Base-by-base conservation (phyloP, 2,888 invertebrate species). In the Antitype chi region DNA sequence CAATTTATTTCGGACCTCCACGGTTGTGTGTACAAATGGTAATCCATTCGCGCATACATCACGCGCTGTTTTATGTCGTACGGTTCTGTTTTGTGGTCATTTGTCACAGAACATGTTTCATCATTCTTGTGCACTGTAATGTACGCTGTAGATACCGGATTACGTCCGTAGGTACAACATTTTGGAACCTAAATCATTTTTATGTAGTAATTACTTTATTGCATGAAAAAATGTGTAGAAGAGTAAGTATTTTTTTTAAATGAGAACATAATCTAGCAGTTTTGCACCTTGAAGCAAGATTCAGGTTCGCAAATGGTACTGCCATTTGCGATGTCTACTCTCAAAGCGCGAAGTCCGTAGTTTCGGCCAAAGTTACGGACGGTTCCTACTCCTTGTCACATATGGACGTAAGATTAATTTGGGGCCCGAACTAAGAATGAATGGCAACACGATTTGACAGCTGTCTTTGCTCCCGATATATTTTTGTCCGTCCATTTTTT, bases 11-110 rank as follows among this genome's bases (percentile, higher is more conserved):
- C 82, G 67, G 73, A 70, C 38, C 49, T 85, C 82, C 53, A 57
- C 20, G 80, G 55, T 60, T 70, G 76, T 68, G 55, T 53, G 72
- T 73, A 82, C 79, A 76, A 85, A 85, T 85, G 86, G 79, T 85
- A 75, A 85, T 85, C 74, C 83, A 73, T 84, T 79, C 74, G 63
- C 76, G 64, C 79, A 85, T 85, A 85, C 64, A 85, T 85, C 83
- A 85, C 85, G 38, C 32, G 70, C 64, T 85, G 86, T 85, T 85
- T 85, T 85, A 85, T 74, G 69, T 60, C 59, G 73, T 13, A 74
- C 72, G 43, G 63, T 59, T 43, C 68, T 63, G 79, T 74, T 82
- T 84, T 85, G 78, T 69, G 83, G 84, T 76, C 79, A 85, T 83
- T 85, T 85, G 84, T 85, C 79, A 74, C 70, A 28, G 11, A 62